Base-by-base conservation (phyloP, 1,140 invertebrate genomes). In the Drosophila rhopaloa region DNA sequence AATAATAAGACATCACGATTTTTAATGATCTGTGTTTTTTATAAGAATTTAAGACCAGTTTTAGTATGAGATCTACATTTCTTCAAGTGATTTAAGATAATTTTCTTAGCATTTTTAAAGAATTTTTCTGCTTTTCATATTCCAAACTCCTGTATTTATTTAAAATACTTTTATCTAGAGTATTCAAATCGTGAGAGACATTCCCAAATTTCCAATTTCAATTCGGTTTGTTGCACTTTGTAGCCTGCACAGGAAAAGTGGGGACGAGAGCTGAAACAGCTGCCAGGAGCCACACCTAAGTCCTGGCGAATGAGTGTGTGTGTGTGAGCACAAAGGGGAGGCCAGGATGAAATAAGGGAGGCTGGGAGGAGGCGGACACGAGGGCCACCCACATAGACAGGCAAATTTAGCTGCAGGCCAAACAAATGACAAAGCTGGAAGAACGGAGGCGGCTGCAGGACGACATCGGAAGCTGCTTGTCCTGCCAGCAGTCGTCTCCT, bases 181-280 rank as follows among this genome's bases (percentile, higher is more conserved):
- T 29, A 68, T 68, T 29, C 41, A 7, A 63, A 43, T 60, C 46
- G 40, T 58, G 59, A 61, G 65, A 53, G 59, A 56, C 41, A 40
- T 44, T 32, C 46, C 41, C 70, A 72, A 73, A 60, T 89, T 88
- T 70, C 53, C 83, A 62, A 67, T 89, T 84, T 67, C 60, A 78
- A 79, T 84, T 84, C 84, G 84, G 77, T 81, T 89, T 89, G 84
- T 89, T 89, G 84, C 84, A 89, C 84, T 89, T 89, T 88, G 82
- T 63, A 80, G 76, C 68, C 50, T 58, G 68, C 62, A 56, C 44
- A 11, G 10, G 5, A 37, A 16, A 19, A n/a, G 44, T 14, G 29
- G 7, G 27, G 13, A 35, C 65, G 63, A 46, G 59, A 54, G 57
- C 61, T 76, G 47, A 58, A 89, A 78, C 83, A 89, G 83, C 83